Base-by-base conservation (phyloP, 2,797 vertebrate species). In the Sebastes iracundus region DNA sequence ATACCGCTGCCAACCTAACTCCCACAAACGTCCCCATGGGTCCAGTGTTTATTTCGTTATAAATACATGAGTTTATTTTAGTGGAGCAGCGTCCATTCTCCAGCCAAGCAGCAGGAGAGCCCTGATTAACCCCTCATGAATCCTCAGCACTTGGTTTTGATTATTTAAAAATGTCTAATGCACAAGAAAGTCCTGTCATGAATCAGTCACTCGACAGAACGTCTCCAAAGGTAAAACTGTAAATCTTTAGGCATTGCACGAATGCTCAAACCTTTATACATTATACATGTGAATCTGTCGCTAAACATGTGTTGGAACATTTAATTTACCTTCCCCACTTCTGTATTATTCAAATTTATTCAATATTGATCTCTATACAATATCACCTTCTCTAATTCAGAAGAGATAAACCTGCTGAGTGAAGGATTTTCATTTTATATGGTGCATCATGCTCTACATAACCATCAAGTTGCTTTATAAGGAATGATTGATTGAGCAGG, bases 11-110 rank as follows among this genome's bases (percentile, higher is more conserved):
- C 85, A 92, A 76, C 18, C 4, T 75, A 75, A 77, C 86, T 82
- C 75, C 85, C 83, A 80, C 85, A 84, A 82, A 88, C 53, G 77
- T 86, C 55, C 80, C 74, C 59, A 18, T 12, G 77, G 73, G 80
- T 77, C 71, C 62, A 28, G 66, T 86, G 81, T 92, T 93, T 91
- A 90, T 87, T 87, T 90, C 20, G 8, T 73, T 85, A 80, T 84
- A 90, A 89, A 92, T 89, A 86, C 25, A 27, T 28, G 27, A 58
- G 79, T 88, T 92, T 90, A 85, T 88, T 92, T 89, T 90, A 63
- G 75, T 81, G 71, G 64, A 80, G 46, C 11, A 9, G 35, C 33
- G 16, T 86, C 61, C 77, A 69, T 81, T 89, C 83, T 82, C 67
- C 9, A 10, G 80, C 28, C n/a, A 28, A 25, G 27, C 77, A 58